Conservation (phyloP, 2,888 invertebrate species). For the Drosophila paramelanica region DNA sequence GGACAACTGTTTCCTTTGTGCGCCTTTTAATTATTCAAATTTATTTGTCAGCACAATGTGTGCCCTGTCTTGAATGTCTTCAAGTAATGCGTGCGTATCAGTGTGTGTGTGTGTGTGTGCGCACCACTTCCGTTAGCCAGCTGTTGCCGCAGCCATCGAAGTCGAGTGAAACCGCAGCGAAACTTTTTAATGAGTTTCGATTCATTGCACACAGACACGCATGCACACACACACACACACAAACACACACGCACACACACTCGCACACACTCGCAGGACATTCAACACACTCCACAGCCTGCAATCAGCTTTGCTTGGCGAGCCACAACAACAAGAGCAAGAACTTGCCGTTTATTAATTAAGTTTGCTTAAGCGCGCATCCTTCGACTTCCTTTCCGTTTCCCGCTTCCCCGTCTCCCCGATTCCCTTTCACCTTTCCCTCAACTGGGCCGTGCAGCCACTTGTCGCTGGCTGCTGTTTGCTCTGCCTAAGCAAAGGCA, state of each 20-base stretch:
- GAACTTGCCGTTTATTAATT: slow-evolving; percentile 68
- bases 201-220: slow-evolving; percentile 68
- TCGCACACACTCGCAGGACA: slow-evolving; percentile 31
- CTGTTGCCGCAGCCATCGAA: slow-evolving; percentile 41
- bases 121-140: slow-evolving; percentile 43
- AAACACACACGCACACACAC: slow-evolving; percentile 11
- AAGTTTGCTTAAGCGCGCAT: slow-evolving; percentile 69
- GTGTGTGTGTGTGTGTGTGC: slow-evolving; percentile 20
- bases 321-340: slow-evolving; percentile 9
- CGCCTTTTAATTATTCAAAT: slow-evolving; percentile 77
- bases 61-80: slow-evolving; percentile 43
- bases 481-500: slow-evolving; percentile 49
- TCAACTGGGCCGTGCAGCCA: background rate
- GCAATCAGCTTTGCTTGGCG: slow-evolving; percentile 41
- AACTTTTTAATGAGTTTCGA: slow-evolving; percentile 82
- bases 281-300: slow-evolving; percentile 33
- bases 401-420: background rate
- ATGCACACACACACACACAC: slow-evolving; percentile 13
- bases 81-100: slow-evolving; percentile 8
- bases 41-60: slow-evolving; percentile 72
- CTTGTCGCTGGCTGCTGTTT: slow-evolving; percentile 24
- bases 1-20: slow-evolving; percentile 72
- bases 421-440: background rate
- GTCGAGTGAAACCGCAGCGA: slow-evolving; percentile 65
- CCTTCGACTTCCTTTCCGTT: slow-evolving; percentile 15